Base-by-base conservation (phyloP, 2,113 vertebrate genomes). In the Thunnus thynnus region DNA sequence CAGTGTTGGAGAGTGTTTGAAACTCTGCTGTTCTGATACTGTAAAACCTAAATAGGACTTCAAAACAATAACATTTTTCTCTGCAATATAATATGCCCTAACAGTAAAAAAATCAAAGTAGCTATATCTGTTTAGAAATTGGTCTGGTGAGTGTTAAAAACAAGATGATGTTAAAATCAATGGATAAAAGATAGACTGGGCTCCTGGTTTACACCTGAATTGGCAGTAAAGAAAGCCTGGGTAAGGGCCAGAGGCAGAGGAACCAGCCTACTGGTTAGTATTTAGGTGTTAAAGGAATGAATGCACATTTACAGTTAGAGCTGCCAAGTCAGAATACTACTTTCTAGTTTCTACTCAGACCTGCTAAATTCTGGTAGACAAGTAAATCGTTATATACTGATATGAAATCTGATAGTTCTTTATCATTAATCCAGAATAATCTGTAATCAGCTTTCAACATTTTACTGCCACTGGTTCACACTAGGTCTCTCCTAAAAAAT, bases 91-190 rank as follows among this genome's bases (percentile, higher is more conserved):
- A 68, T 22, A 69, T 64, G 18, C 52, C 30, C 20, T 10, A 56
- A 80, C 57, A 69, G 72, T 32, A 41, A 50, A 2, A 52, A 41
- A 41, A 41, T 62, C 1, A 65, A 55, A 65, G n/a, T 58, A 18
- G n/a, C 14, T 56, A 22, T 25, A 47, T 41, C 20, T 62, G 47
- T 57, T 74, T 27, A 64, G 2, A 57, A 74, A 71, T 48, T 12
- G 44, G 18, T 66, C 78, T 61, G 60, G 58, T 74, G 70, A 18
- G 11, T 50, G 56, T 27, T 62, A 61, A 68, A 51, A 67, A 54
- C 32, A 63, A 72, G 44, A 32, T 25, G 22, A 66, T 56, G 46
- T n/a, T 71, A 25, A 80, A 86, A 68, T 83, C 54, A 27, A 76
- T 79, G 18, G 30, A 72, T 72, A 41, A 64, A 80, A 56, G 68